A percentile compares a stretch with the other conserved stretches of the same genome.
These are phyloP conservation scores for Lontra canadensis DNA, from an alignment of 2,113 vertebrate species.

Conservation along the genomic window DNA sequence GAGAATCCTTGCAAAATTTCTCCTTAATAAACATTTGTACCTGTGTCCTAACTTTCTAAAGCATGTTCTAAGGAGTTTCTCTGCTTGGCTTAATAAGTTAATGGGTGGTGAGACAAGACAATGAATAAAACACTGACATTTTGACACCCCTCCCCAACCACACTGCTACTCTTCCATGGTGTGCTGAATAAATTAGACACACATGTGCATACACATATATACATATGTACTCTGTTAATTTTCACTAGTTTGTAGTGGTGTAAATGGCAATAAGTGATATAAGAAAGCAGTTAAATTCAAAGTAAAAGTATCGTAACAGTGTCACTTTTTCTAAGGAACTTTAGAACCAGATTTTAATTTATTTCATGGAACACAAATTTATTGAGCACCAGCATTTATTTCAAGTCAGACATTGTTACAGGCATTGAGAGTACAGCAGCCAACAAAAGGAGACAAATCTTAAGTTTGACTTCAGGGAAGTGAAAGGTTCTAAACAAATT, in stretches of 20 bases:
- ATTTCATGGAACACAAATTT: constrained; percentile 1
- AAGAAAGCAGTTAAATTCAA: background rate
- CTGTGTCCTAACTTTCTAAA: background rate
- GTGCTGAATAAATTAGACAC: background rate
- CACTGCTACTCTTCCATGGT: too few species aligned
- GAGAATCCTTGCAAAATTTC: background rate
- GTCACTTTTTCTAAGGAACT: background rate
- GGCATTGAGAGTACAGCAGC: background rate
- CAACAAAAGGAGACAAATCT: background rate
- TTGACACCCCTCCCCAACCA: too few species aligned
- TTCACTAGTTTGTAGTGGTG: background rate
- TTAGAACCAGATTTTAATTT: background rate
- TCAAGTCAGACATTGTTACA: background rate
- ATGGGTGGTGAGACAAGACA: background rate
- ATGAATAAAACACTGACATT: background rate
- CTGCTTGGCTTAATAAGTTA: background rate
- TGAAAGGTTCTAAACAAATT: background rate
- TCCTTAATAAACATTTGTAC: background rate
- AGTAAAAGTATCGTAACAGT: background rate
- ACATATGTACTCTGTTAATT: background rate
- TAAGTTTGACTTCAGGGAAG: constrained; percentile 8
- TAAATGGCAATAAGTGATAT: background rate
- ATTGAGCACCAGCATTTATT: background rate
- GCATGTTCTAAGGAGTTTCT: background rate
- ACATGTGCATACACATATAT: background rate